Evolutionary conservation across 1,140 invertebrate species (phyloP), one percentile per base, ranked within the genome.

Genomic region (Homarus americanus): DNA sequence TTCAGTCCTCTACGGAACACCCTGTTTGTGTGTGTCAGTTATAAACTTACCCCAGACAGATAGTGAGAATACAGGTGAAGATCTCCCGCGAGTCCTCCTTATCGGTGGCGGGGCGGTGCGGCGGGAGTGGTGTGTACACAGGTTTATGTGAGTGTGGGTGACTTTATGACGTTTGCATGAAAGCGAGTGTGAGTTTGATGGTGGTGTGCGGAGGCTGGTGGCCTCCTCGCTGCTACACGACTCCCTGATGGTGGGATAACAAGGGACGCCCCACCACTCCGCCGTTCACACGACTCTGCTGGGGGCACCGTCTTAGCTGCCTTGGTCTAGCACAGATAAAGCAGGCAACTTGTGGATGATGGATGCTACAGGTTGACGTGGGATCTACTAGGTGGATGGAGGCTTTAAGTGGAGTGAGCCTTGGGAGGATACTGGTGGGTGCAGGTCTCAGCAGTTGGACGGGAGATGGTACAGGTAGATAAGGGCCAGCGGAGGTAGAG

Each of bases 61-160:
- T 3, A 58, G 63, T 24, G n/a, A n/a, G 28, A 32, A 69, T 20
- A 17, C 15, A 63, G 58, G 58, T 4, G 58, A 20, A 63, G 58
- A 12, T 24, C 53, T 10, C 53, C 53, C 20, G 9, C 1, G 72
- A 24, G 28, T 32, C 20, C 20, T 38, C 9, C 34, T 76, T 76
- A 76, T 76, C 73, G 36, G 40, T 40, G 73, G 12, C 36, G 73
- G 15, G 73, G 32, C 28, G 73, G 40, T n/a, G 73, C 28, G 36
- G 66, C 15, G n/a, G 58, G 58, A 69, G 82, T 69, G 82, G 83
- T 28, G 1, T 75, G 41, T 72, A 32, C 69, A 49, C 28, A n/a
- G 83, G 24, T 75, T 85, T 85, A 85, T 85, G 58, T 40, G 53
- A 40, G 82, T 83, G 69, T 73, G 83, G 83, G 38, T 86, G 83